A percentile compares a stretch with the other conserved stretches of the same genome.
phyloP scores from a whole-genome alignment of 2,113 vertebrate species.

The Ictalurus punctatus region DNA sequence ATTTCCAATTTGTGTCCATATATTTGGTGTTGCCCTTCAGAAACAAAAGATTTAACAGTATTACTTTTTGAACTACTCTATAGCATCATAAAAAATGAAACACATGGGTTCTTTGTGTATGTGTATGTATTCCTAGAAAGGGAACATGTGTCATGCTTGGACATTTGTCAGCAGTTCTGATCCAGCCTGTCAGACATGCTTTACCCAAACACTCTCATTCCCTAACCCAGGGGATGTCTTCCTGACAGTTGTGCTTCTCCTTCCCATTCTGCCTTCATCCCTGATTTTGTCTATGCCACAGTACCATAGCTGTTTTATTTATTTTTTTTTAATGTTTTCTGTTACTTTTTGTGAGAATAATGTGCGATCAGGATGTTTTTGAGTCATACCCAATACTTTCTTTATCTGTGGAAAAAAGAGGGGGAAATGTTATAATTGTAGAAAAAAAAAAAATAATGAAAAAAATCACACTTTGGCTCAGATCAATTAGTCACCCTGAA shows the following conservation, averaged over 20 bases:
- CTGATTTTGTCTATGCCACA: conserved; percentile 29
- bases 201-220: conserved; percentile 57
- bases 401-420: background rate
- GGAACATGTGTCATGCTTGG: conserved; percentile 60
- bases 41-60: background rate
- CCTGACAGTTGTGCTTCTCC: conserved; percentile 57
- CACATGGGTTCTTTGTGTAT: background rate
- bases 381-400: background rate
- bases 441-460: conserved; percentile 40
- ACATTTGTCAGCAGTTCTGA: conserved; percentile 70
- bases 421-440: background rate
- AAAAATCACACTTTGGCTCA: conserved; percentile 56
- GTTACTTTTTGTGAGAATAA: background rate
- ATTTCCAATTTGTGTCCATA: background rate
- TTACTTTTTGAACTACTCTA: background rate
- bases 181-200: conserved; percentile 75
- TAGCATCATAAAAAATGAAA: background rate
- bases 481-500: conserved; percentile 61
- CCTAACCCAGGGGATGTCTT: conserved; percentile 43
- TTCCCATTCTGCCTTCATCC: conserved; percentile 21
- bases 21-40: conserved; percentile 1
- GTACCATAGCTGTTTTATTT: background rate
- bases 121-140: conserved; percentile 54
- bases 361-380: background rate
- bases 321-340: conserved; percentile 4